Percentiles rank a stretch among this genome's conserved stretches.
phyloP scores from a whole-genome alignment of 2,888 invertebrate genomes.

The Mythimna impura region DNA sequence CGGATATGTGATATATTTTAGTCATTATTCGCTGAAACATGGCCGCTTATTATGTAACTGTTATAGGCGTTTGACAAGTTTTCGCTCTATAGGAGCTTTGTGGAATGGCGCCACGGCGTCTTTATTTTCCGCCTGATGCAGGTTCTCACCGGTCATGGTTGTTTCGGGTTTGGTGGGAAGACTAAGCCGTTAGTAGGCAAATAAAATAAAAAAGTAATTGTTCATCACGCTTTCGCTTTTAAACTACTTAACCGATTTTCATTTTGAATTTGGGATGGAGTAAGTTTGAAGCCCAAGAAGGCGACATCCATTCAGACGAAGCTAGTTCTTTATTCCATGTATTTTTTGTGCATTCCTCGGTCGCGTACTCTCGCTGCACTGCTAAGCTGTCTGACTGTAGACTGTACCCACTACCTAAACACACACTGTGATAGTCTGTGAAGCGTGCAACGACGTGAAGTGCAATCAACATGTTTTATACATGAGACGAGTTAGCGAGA shows the following conservation, averaged over 20 bases:
- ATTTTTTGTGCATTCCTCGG: slow-evolving; percentile 49
- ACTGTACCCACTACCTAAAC: not conserved
- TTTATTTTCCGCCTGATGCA: too few species aligned
- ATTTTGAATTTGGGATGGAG: too few species aligned
- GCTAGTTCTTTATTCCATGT: slow-evolving; percentile 16
- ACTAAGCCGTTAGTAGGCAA: too few species aligned
- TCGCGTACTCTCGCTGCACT: slow-evolving; percentile 45
- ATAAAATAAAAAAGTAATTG: too few species aligned
- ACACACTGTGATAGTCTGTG: slow-evolving; percentile 18
- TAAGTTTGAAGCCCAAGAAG: too few species aligned
- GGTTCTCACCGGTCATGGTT: too few species aligned
- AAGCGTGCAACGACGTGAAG: slow-evolving; percentile 41
- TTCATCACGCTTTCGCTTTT: too few species aligned
- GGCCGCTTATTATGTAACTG: slow-evolving; percentile 13
- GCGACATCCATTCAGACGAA: too few species aligned
- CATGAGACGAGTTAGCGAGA: slow-evolving; percentile 36
- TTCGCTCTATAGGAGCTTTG: slow-evolving; percentile 5
- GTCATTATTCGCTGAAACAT: slow-evolving; percentile 34
- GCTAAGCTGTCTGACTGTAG: slow-evolving; percentile 44
- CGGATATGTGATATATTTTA: slow-evolving; percentile 57
- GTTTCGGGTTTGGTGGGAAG: too few species aligned
- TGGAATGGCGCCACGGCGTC: too few species aligned
- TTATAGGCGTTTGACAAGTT: slow-evolving; percentile 25
- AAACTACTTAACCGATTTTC: too few species aligned
- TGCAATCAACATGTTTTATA: slow-evolving; percentile 42